A percentile compares a stretch with the other conserved stretches of the same genome.
phyloP scores from a whole-genome alignment of 2,113 vertebrate genomes.

The Ochotona princeps region DNA sequence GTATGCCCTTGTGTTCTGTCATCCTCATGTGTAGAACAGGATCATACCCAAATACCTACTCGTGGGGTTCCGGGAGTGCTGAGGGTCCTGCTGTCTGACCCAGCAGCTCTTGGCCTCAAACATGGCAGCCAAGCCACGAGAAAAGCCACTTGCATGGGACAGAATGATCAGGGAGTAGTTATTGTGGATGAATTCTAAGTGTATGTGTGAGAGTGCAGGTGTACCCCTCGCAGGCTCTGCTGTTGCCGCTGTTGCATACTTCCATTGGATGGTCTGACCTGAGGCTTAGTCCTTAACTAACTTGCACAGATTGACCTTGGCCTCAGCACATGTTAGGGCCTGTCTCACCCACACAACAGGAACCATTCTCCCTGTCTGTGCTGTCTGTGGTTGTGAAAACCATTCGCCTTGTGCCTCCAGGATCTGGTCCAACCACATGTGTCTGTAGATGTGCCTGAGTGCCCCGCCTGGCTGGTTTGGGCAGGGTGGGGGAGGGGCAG shows the following conservation, averaged over 20 bases:
- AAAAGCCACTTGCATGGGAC: neutral
- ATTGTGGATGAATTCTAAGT: neutral
- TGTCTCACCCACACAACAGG: rapidly evolving
- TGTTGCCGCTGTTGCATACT: neutral
- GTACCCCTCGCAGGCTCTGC: rapidly evolving
- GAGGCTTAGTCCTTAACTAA: neutral
- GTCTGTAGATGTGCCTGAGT: neutral
- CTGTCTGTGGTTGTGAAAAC: neutral
- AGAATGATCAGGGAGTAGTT: neutral
- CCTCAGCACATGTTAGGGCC: rapidly evolving
- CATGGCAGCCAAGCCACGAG: neutral
- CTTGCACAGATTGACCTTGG: neutral
- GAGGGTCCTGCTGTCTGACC: neutral
- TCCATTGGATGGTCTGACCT: neutral
- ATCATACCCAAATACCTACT: neutral
- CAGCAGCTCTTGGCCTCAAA: neutral
- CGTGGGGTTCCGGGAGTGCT: neutral
- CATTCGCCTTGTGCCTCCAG: neutral
- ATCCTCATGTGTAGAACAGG: neutral
- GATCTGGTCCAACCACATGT: neutral
- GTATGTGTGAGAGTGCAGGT: too few relatives aligned
- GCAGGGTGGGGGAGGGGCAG: neutral
- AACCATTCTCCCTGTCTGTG: neutral
- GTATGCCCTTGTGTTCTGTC: neutral
- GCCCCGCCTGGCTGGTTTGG: too few relatives aligned